Percentiles rank a stretch among this genome's conserved stretches.
Evolutionary conservation across 2,888 invertebrate genomes (phyloP).

Genomic region (Ashinkailepas kermadecensis): DNA sequence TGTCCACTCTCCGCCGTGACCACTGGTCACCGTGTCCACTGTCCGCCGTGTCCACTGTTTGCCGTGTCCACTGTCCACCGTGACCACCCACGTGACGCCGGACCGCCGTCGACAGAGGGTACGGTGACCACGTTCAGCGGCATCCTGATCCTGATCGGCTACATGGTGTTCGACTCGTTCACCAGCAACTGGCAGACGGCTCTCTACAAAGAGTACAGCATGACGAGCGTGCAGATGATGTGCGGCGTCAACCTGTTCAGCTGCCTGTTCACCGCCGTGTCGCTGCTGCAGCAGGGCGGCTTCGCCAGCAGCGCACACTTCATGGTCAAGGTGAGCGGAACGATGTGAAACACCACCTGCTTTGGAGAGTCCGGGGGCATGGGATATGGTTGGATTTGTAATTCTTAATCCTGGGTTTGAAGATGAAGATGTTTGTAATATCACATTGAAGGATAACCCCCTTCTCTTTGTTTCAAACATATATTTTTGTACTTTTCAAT

Average conservation of each 20-base stretch:
- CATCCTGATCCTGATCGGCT: slow-evolving; percentile 71
- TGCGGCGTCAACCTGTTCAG: slow-evolving; percentile 93
- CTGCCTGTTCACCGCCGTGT: slow-evolving; percentile 74
- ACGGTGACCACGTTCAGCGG: slow-evolving; percentile 74
- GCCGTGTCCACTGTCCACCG: too few species aligned
- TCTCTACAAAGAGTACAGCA: slow-evolving; percentile 66
- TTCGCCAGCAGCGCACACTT: slow-evolving; percentile 63
- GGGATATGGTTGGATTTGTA: too few species aligned
- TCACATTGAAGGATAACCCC: too few species aligned
- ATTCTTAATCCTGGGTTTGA: too few species aligned
- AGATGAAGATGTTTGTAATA: too few species aligned
- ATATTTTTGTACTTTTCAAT: too few species aligned
- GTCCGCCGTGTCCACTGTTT: too few species aligned
- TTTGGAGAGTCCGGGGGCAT: too few species aligned
- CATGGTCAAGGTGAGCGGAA: slow-evolving; percentile 54
- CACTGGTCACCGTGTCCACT: too few species aligned
- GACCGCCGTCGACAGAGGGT: neutral
- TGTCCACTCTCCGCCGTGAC: too few species aligned
- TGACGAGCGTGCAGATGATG: slow-evolving; percentile 87
- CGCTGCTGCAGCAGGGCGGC: slow-evolving; percentile 77
- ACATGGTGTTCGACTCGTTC: slow-evolving; percentile 93
- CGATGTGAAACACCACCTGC: too few species aligned
- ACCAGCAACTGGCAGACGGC: slow-evolving; percentile 97
- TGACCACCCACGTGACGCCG: neutral
- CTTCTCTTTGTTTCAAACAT: too few species aligned